Percentiles rank a stretch among this genome's conserved stretches.
Conservation (phyloP, 2,113 vertebrate species). For the Ginglymostoma cirratum region DNA sequence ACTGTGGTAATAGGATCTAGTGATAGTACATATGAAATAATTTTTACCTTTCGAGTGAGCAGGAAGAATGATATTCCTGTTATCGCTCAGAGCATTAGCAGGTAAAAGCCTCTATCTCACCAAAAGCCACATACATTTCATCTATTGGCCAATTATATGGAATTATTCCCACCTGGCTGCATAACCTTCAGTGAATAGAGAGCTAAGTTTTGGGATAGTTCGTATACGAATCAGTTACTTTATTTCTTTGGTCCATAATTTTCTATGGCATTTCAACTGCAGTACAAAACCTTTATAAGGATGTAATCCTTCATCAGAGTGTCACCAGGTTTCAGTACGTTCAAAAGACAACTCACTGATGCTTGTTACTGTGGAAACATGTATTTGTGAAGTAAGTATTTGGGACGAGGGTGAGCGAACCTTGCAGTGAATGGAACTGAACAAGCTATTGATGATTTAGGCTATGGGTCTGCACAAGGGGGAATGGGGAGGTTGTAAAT, state of each 20-base stretch:
- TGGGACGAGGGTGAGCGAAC: not conserved
- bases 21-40: not conserved
- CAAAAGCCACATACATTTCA: not conserved
- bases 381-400: not conserved
- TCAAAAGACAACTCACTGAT: not conserved
- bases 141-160: not conserved
- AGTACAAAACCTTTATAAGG: not conserved
- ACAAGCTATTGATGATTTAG: not conserved
- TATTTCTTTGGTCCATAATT: not conserved
- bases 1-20: not conserved
- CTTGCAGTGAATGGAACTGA: slow-evolving; percentile 14
- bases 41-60: not conserved
- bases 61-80: not conserved
- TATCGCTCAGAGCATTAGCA: not conserved
- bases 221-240: not conserved
- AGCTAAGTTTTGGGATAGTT: not conserved
- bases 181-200: not conserved
- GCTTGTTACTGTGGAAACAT: not conserved
- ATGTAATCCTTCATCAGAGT: not conserved
- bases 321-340: not conserved
- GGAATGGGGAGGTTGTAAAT: not conserved
- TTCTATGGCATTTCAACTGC: not conserved
- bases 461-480: not conserved
- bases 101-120: too few species aligned
- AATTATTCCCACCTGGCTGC: not conserved